These are phyloP conservation scores for Graptemys geographica DNA, from an alignment of 2,797 vertebrate genomes.

Conservation along the genomic window DNA sequence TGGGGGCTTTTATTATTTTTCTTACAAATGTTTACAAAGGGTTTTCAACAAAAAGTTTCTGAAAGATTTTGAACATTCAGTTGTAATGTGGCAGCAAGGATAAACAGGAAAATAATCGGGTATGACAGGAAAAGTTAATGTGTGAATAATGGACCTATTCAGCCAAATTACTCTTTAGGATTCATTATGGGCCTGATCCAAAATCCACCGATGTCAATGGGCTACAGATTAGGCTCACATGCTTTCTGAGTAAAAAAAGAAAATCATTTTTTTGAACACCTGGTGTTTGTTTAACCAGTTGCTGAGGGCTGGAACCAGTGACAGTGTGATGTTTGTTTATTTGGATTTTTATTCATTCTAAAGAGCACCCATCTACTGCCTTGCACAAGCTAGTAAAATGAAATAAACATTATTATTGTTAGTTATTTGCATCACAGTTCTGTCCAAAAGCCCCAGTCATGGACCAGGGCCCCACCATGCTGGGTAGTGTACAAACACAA, in stretches of 20 bases:
- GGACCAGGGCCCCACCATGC: background rate
- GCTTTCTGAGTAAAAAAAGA: background rate
- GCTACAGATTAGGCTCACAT: background rate
- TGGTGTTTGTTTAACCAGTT: background rate
- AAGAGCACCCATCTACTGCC: background rate
- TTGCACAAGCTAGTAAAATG: background rate
- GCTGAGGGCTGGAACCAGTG: background rate
- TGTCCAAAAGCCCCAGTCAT: background rate
- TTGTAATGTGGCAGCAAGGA: background rate
- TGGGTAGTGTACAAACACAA: background rate
- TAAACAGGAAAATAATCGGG: background rate
- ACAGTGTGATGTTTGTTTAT: too few relatives aligned
- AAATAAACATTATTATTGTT: background rate
- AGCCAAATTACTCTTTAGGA: background rate
- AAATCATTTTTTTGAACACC: background rate
- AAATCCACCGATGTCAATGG: too few relatives aligned
- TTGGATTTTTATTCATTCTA: background rate
- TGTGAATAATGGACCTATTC: background rate
- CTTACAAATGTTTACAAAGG: background rate
- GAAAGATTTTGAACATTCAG: background rate
- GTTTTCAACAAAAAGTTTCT: background rate
- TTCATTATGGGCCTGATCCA: fast-evolving
- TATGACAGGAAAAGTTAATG: background rate
- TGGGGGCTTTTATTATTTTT: background rate
- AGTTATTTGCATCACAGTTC: background rate